These are phyloP conservation scores for Tuta absoluta DNA, from an alignment of 2,888 invertebrate genomes.

Conservation along the genomic window DNA sequence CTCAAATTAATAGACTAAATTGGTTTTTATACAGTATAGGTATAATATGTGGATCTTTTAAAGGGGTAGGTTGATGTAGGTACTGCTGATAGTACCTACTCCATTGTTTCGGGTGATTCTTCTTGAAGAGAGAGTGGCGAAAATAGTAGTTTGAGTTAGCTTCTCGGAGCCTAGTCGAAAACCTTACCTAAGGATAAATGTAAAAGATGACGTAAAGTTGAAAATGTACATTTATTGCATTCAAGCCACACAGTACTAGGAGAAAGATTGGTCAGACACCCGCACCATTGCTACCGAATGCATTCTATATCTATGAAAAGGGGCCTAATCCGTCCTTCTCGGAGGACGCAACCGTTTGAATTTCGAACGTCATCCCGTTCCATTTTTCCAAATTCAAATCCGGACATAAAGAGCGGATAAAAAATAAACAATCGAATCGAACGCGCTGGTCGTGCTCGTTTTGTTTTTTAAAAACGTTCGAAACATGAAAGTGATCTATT, in stretches of 20 bases:
- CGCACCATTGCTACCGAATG: conserved; percentile 31
- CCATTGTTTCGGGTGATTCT: no score
- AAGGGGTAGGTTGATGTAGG: no score
- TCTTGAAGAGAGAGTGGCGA: no score
- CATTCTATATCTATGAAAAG: conserved; percentile 36
- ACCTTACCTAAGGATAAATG: no score
- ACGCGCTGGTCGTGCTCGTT: conserved; percentile 11
- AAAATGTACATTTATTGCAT: neutral
- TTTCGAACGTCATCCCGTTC: conserved; percentile 31
- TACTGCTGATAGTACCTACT: no score
- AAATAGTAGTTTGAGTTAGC: no score
- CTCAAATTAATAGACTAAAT: no score
- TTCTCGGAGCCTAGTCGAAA: no score
- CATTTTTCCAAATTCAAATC: conserved; percentile 23
- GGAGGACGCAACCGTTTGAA: conserved; percentile 41
- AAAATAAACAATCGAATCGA: conserved; percentile 25
- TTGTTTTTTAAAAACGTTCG: conserved; percentile 19
- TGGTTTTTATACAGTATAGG: no score
- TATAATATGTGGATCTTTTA: no score
- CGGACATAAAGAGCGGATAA: conserved; percentile 22
- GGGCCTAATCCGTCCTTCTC: conserved; percentile 45
- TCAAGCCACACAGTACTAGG: neutral
- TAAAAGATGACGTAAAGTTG: no score
- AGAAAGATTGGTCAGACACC: neutral
- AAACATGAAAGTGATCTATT: conserved; percentile 19